Evolutionary conservation across 2,888 invertebrate genomes (phyloP), one percentile per base, ranked within the genome.

Genomic region (Siphonodentalium dalli): DNA sequence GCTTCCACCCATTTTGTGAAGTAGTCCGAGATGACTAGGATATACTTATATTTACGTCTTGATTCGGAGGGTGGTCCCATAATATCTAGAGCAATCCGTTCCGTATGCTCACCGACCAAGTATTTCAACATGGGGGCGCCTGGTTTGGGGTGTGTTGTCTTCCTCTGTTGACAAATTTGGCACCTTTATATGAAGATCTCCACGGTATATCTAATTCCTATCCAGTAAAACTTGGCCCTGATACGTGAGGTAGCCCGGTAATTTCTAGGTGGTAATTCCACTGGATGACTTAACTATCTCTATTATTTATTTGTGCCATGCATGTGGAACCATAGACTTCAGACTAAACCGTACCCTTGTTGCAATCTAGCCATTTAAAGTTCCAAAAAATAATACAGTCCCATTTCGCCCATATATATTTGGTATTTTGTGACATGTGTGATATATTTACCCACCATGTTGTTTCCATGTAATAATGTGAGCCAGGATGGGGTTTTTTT

Each of bases 21-120:
- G 41, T 37, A 56, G 20, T 49, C 44, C 7, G n/a, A n/a, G n/a
- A n/a, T n/a, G 35, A 33, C 34, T 15, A 58, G 23, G 1, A 54
- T 42, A 26, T 53, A 51, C 21, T 45, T 49, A 28, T 54, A 38
- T 37, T 47, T 47, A 18, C 11, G n/a, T 3, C n/a, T 4, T 1
- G 54, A 38, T 39, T 47, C 35, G n/a, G 54, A 54, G n/a, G 46
- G 29, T n/a, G 54, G 54, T 11, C 51, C 50, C 15, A 58, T 15
- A 7, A 46, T 45, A 37, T 58, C 58, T 20, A 49, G 31, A 3
- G 46, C 42, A 4, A 54, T 15, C n/a, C 58, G 44, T 38, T 54
- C 50, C 33, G 54, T 26, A 4, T 46, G 47, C 13, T 38, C 42
- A 15, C 58, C 54, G 11, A 54, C 47, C n/a, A 33, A 21, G 15